phyloP scores from a whole-genome alignment of 1,140 invertebrate species.

The Mylabris phalerata region DNA sequence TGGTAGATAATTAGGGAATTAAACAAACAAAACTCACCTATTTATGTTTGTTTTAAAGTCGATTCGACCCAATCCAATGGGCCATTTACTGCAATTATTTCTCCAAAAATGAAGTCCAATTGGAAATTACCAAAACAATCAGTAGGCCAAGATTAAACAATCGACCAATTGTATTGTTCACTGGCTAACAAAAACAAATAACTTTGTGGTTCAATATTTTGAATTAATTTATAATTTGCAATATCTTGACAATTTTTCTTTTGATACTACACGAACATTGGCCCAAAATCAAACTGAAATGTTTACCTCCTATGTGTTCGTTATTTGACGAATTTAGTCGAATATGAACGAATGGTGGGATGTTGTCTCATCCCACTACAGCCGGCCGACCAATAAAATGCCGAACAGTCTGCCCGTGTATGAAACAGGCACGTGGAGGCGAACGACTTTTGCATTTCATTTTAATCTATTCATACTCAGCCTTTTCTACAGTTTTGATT shows the following conservation, averaged over 20 bases:
- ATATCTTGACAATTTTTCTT: constrained; percentile 17
- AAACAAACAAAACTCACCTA: too few relatives aligned
- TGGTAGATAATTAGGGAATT: too few relatives aligned
- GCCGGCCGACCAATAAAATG: constrained; percentile 23
- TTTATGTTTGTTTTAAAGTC: too few relatives aligned
- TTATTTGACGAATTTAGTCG: constrained; percentile 2
- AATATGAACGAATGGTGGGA: constrained; percentile 6
- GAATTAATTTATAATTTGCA: neutral
- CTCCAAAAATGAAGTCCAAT: too few relatives aligned
- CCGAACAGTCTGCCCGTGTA: constrained; percentile 34
- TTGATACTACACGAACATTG: constrained; percentile 23
- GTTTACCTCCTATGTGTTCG: constrained; percentile 32
- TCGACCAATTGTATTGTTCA: too few relatives aligned
- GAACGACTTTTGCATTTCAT: constrained; percentile 31
- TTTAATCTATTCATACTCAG: neutral
- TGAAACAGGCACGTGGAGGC: constrained; percentile 38
- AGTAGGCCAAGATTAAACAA: too few relatives aligned
- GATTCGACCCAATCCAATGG: too few relatives aligned
- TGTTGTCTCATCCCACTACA: constrained; percentile 4
- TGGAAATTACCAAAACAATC: too few relatives aligned
- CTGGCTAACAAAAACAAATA: too few relatives aligned
- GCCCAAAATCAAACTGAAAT: constrained; percentile 34
- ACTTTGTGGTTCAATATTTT: neutral
- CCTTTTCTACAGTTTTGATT: neutral
- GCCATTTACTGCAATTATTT: too few relatives aligned